These are phyloP conservation scores for Hydrozoanthus gracilis DNA, from an alignment of 92 coral and sea anemone genomes.

Conservation along the genomic window DNA sequence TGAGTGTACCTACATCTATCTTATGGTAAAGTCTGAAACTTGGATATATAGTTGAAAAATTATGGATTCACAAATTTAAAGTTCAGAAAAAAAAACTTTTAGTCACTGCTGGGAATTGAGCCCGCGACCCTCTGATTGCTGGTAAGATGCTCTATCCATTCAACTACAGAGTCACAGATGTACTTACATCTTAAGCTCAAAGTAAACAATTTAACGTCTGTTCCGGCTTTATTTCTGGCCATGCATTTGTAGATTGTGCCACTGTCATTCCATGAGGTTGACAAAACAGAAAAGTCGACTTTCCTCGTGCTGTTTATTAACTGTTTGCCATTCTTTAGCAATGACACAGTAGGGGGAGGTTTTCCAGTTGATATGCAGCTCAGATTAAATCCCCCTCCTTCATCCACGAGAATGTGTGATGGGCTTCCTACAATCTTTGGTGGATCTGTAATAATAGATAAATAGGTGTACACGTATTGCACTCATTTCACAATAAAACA, in stretches of 20 bases:
- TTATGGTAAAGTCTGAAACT: no score
- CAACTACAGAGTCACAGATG: no score
- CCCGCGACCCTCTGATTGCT: no score
- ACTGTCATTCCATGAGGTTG: background rate
- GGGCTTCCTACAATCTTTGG: background rate
- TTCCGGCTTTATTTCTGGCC: background rate
- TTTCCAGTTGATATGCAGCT: background rate
- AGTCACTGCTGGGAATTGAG: no score
- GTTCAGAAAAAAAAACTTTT: no score
- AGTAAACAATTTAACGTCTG: background rate
- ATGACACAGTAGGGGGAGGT: background rate
- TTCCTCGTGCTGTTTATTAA: background rate
- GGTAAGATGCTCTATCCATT: no score
- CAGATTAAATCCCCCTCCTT: background rate
- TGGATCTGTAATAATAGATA: background rate
- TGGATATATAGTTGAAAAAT: no score
- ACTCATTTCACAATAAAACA: no score
- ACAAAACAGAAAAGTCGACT: background rate
- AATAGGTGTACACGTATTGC: no score
- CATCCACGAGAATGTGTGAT: background rate
- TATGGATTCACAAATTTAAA: no score
- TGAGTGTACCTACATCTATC: no score
- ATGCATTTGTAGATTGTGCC: slow-evolving; percentile 6
- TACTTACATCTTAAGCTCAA: background rate
- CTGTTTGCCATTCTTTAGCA: background rate